Evolutionary conservation across 2,113 vertebrate genomes (phyloP).

Genomic region (Bos indicus): DNA sequence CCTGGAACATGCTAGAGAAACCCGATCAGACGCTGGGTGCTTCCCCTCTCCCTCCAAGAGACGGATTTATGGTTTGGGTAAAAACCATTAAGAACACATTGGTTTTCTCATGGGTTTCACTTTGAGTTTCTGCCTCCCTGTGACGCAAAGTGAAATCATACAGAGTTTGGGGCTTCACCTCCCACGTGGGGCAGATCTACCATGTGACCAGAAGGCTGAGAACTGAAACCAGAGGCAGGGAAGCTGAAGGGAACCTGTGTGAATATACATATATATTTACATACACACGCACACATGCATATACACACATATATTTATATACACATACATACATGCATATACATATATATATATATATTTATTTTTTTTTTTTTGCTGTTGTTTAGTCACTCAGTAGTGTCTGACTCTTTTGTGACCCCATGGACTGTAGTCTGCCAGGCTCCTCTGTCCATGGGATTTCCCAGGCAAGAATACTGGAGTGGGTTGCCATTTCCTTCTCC

Average conservation of each 20-base stretch:
- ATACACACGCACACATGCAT: neutral
- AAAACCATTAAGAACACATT: constrained; percentile 75
- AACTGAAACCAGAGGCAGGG: neutral
- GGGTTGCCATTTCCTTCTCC: neutral
- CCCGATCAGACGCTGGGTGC: constrained; percentile 51
- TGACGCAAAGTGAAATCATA: constrained; percentile 13
- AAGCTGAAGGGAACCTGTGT: neutral
- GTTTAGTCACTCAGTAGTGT: neutral
- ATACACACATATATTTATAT: neutral
- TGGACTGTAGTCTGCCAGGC: neutral
- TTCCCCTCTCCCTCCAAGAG: constrained; percentile 64
- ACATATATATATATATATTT: neutral
- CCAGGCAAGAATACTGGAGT: neutral
- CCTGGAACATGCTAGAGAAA: constrained; percentile 6
- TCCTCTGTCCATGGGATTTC: neutral
- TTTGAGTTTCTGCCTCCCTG: constrained; percentile 68
- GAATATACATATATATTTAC: neutral
- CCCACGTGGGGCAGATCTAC: neutral
- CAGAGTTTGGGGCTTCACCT: neutral
- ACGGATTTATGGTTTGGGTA: constrained; percentile 72
- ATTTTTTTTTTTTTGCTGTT: neutral
- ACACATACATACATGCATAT: neutral
- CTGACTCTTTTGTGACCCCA: neutral
- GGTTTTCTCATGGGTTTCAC: constrained; percentile 72
- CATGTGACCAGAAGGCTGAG: neutral